Conservation (phyloP, 2,797 vertebrate genomes). For the Leuciscus waleckii region DNA sequence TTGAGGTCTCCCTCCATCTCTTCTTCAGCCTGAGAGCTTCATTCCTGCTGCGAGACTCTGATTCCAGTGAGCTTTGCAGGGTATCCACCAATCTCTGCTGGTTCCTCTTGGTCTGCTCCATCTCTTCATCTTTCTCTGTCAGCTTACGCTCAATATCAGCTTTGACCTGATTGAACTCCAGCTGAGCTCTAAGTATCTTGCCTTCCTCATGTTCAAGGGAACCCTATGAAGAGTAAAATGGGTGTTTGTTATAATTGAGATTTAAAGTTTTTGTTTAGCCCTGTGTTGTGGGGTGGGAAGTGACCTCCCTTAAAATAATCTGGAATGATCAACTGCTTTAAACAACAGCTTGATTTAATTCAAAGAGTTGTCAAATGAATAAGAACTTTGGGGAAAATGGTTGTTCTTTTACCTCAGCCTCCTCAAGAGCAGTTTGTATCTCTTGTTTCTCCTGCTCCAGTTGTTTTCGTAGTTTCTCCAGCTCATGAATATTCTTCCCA, state of each 20-base stretch:
- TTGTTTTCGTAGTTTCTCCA: slow-evolving; percentile 76
- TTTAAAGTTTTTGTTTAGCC: neutral
- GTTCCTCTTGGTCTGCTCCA: slow-evolving; percentile 83
- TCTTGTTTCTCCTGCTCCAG: slow-evolving; percentile 81
- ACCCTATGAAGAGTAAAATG: slow-evolving; percentile 14
- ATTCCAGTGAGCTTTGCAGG: slow-evolving; percentile 74
- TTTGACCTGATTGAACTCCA: slow-evolving; percentile 78
- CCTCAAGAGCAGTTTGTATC: slow-evolving; percentile 78
- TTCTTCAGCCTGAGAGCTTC: slow-evolving; percentile 72
- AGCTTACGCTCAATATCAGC: slow-evolving; percentile 80
- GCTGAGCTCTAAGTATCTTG: slow-evolving; percentile 71
- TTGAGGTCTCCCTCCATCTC: slow-evolving; percentile 83
- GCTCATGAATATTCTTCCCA: slow-evolving; percentile 75
- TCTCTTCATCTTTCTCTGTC: slow-evolving; percentile 82
- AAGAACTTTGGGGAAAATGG: too few relatives aligned
- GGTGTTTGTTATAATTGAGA: neutral
- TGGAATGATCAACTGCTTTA: neutral
- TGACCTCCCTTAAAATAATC: neutral
- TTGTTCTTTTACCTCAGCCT: slow-evolving; percentile 73
- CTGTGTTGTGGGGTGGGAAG: neutral
- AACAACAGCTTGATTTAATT: neutral
- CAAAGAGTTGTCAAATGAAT: neutral
- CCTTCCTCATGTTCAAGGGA: slow-evolving; percentile 80
- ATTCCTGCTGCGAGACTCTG: slow-evolving; percentile 70
- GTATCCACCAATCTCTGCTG: slow-evolving; percentile 76